Evolutionary conservation across 2,113 vertebrate genomes (phyloP).

Genomic region (Grammomys dolichurus): DNA sequence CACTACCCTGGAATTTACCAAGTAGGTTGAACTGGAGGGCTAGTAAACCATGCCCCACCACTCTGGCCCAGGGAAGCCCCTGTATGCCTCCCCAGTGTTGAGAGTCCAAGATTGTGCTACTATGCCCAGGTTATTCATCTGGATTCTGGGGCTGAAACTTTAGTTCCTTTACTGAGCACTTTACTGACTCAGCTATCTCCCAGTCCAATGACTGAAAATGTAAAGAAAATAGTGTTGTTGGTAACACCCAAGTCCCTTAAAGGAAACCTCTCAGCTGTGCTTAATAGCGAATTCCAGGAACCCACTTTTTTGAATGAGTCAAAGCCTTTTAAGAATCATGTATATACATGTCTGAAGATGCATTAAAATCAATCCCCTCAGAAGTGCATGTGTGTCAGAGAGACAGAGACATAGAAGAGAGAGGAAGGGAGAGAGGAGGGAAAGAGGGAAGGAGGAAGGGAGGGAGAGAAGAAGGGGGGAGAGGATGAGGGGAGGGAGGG

Average conservation of each 20-base stretch:
- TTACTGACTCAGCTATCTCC: background rate
- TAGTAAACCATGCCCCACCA: too few relatives aligned
- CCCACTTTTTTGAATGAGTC: background rate
- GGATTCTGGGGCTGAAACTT: background rate
- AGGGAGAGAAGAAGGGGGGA: background rate
- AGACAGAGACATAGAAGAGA: background rate
- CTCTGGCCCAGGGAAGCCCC: background rate
- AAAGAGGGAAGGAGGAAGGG: background rate
- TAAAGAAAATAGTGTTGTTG: background rate
- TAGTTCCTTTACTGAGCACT: background rate
- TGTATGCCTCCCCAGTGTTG: background rate
- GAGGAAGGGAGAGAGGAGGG: background rate
- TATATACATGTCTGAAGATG: background rate
- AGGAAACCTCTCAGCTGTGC: background rate
- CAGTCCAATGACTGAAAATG: background rate
- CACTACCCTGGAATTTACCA: background rate
- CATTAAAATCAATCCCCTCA: background rate
- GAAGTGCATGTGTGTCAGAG: background rate
- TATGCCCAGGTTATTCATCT: background rate
- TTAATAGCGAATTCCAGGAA: slow-evolving; percentile 5
- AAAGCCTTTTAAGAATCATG: background rate
- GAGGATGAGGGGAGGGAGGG: background rate
- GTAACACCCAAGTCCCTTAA: slow-evolving; percentile 36
- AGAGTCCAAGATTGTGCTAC: background rate
- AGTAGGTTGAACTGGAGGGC: background rate